A percentile compares a stretch with the other conserved stretches of the same genome.
These are phyloP conservation scores for Labeo rohita DNA, from an alignment of 2,113 vertebrate genomes.

Conservation along the genomic window DNA sequence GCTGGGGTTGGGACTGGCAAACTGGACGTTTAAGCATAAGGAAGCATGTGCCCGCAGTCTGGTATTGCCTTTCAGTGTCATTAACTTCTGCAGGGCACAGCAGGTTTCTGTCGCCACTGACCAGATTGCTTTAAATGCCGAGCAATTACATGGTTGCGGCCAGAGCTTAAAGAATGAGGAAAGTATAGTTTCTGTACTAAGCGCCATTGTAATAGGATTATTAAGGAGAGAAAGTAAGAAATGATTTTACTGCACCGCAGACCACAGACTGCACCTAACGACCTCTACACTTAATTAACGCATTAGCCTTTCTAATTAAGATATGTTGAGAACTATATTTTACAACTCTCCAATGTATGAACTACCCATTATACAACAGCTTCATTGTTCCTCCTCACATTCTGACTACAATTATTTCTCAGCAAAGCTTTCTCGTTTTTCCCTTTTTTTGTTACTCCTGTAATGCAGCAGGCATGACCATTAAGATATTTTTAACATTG, in stretches of 20 bases:
- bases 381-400: background rate
- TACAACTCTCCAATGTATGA: conserved; percentile 13
- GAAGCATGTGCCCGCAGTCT: conserved; percentile 53
- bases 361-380: background rate
- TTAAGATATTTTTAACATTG: no score
- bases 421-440: background rate
- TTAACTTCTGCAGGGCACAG: conserved; percentile 77
- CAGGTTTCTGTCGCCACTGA: conserved; percentile 76
- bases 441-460: background rate
- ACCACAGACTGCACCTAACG: conserved; percentile 62
- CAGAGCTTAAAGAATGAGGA: conserved; percentile 69
- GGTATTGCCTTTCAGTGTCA: conserved; percentile 75
- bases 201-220: conserved; percentile 73
- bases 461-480: background rate
- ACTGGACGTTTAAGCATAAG: conserved; percentile 58
- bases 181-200: conserved; percentile 70
- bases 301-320: conserved; percentile 75
- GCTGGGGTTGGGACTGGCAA: conserved; percentile 61
- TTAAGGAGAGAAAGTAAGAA: conserved; percentile 65
- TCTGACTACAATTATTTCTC: background rate
- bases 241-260: conserved; percentile 57
- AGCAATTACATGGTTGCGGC: conserved; percentile 73
- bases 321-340: conserved; percentile 66
- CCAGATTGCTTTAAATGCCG: conserved; percentile 78
- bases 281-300: conserved; percentile 70